Evolutionary conservation across 1,140 invertebrate species (phyloP).

Genomic region (Aphidius ervi): DNA sequence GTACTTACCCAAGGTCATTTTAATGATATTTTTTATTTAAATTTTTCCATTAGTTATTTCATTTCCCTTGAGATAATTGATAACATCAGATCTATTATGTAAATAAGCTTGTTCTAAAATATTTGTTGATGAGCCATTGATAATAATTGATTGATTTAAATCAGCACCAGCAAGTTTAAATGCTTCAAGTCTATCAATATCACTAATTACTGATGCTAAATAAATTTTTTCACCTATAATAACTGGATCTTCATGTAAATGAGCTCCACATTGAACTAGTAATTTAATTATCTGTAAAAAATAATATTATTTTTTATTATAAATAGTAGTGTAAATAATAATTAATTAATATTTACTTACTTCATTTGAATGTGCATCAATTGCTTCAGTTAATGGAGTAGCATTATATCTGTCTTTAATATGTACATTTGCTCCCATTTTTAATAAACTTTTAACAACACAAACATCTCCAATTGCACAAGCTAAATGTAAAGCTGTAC

Average conservation of each 20-base stretch:
- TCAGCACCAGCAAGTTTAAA: conserved; percentile 63
- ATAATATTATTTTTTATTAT: background rate
- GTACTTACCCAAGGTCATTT: no score
- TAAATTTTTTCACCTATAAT: conserved; percentile 60
- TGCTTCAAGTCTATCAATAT: conserved; percentile 56
- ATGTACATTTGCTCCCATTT: conserved; percentile 82
- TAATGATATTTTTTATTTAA: background rate
- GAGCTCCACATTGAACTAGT: conserved; percentile 62
- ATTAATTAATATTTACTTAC: conserved; percentile 37
- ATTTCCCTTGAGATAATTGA: conserved; percentile 26
- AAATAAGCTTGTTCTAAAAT: conserved; percentile 45
- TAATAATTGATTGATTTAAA: conserved; percentile 57
- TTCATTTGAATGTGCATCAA: conserved; percentile 59
- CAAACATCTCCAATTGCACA: conserved; percentile 65
- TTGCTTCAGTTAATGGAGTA: conserved; percentile 61
- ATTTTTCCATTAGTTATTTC: conserved; percentile 18
- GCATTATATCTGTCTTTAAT: conserved; percentile 63
- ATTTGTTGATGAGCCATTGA: conserved; percentile 62
- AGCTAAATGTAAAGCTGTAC: conserved; percentile 80
- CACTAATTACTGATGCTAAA: conserved; percentile 57
- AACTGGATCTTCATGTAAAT: conserved; percentile 53
- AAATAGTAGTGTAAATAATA: background rate
- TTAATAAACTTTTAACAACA: conserved; percentile 70
- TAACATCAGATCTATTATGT: conserved; percentile 41
- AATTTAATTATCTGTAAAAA: conserved; percentile 51